Conservation (phyloP, 1,140 invertebrate genomes). For the Nixonia krombeini region DNA sequence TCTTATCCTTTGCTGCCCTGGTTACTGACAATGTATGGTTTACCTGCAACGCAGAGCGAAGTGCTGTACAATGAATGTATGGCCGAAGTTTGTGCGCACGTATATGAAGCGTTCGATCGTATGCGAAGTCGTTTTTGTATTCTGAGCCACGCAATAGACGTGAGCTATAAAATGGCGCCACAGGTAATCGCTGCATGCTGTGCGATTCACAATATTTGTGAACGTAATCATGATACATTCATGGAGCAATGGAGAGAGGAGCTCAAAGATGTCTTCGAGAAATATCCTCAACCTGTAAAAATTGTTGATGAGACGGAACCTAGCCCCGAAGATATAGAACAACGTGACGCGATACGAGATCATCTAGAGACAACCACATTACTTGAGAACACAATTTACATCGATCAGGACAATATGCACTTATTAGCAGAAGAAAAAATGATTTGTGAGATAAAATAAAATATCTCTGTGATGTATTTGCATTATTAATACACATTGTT, state of each 20-base stretch:
- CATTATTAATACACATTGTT: background rate
- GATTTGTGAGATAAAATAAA: too few relatives aligned
- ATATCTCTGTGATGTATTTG: too few relatives aligned
- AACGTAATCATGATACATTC: constrained; percentile 36
- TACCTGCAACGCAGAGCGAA: constrained; percentile 20
- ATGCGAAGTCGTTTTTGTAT: constrained; percentile 47
- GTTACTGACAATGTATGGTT: constrained; percentile 44
- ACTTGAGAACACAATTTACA: constrained; percentile 8
- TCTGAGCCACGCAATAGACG: constrained; percentile 47
- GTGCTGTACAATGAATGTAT: constrained; percentile 43
- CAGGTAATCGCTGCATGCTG: constrained; percentile 54
- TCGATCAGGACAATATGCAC: constrained; percentile 19
- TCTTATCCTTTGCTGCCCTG: constrained; percentile 43
- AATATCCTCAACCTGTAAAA: constrained; percentile 50
- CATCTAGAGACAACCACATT: constrained; percentile 21
- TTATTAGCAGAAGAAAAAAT: constrained; percentile 14
- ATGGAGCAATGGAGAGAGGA: constrained; percentile 41
- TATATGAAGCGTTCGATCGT: constrained; percentile 44
- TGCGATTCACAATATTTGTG: constrained; percentile 53
- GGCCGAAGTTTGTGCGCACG: constrained; percentile 34
- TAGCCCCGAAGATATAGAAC: background rate
- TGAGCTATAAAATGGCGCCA: constrained; percentile 48
- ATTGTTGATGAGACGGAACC: constrained; percentile 19
- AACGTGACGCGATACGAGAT: constrained; percentile 40
- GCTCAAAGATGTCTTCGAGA: constrained; percentile 13